A percentile compares a stretch with the other conserved stretches of the same genome.
Conservation (phyloP, 2,888 invertebrate species). For the Drosophila sordidula region DNA sequence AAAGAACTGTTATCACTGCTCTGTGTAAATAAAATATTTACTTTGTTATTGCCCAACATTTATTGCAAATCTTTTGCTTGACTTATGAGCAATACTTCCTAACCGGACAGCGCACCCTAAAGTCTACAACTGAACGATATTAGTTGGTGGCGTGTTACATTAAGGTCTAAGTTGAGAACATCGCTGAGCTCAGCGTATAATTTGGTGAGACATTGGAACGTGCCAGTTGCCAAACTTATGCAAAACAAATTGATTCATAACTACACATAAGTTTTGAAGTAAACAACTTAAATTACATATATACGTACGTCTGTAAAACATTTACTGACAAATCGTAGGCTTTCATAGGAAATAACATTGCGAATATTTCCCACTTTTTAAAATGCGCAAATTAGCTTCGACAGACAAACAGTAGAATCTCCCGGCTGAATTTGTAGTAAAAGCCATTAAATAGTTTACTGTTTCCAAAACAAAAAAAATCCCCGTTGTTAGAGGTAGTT, state of each 20-base stretch:
- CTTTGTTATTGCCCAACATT: background rate
- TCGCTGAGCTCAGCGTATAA: constrained; percentile 57
- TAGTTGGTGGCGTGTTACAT: constrained; percentile 25
- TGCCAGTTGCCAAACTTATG: constrained; percentile 54
- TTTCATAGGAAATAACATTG: constrained; percentile 6
- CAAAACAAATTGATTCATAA: constrained; percentile 64
- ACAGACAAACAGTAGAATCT: background rate
- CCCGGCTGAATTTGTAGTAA: constrained; percentile 2
- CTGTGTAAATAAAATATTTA: too few relatives aligned
- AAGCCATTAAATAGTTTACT: constrained; percentile 5
- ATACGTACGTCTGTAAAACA: background rate
- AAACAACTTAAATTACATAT: constrained; percentile 2
- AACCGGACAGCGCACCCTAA: constrained; percentile 15
- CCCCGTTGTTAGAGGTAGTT: constrained; percentile 10
- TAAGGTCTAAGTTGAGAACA: constrained; percentile 22
- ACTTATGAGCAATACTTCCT: background rate
- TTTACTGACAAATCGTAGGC: background rate
- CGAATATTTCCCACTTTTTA: constrained; percentile 7
- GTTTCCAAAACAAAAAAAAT: constrained; percentile 21
- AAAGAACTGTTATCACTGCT: background rate
- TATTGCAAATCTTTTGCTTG: background rate
- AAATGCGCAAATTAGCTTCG: background rate
- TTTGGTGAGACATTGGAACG: constrained; percentile 63
- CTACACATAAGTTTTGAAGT: constrained; percentile 6
- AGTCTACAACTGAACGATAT: constrained; percentile 22